A percentile compares a stretch with the other conserved stretches of the same genome.
These are phyloP conservation scores for Phyllotreta striolata DNA, from an alignment of 2,888 invertebrate genomes.

Conservation along the genomic window DNA sequence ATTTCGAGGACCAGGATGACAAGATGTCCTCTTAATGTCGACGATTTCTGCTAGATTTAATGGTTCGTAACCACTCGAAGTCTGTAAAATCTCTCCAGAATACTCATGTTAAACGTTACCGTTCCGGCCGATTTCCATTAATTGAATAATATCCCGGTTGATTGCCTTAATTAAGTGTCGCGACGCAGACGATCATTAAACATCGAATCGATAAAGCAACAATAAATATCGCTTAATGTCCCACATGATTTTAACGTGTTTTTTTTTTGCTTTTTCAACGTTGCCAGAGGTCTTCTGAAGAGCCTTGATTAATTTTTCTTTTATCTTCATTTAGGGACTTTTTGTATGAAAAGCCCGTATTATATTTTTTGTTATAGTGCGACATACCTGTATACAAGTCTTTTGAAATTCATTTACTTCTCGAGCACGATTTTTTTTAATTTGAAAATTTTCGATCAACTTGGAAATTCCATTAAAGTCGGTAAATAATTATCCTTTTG, in stretches of 20 bases:
- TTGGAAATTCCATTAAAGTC: constrained; percentile 17
- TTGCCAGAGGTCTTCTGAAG: too few relatives aligned
- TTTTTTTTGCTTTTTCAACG: too few relatives aligned
- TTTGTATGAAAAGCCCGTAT: too few relatives aligned
- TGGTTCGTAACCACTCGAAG: not conserved
- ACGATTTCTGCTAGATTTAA: too few relatives aligned
- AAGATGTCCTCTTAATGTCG: too few relatives aligned
- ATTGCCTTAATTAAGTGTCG: constrained; percentile 13
- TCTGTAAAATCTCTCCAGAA: not conserved
- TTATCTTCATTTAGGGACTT: too few relatives aligned
- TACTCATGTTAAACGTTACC: not conserved
- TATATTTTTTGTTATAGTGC: too few relatives aligned
- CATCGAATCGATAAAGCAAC: constrained; percentile 16
- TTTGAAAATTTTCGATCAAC: constrained; percentile 7
- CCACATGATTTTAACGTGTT: too few relatives aligned
- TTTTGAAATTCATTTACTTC: not conserved
- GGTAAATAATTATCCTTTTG: constrained; percentile 24
- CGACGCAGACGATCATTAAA: constrained; percentile 13
- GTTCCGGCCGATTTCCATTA: constrained; percentile 1
- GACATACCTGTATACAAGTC: not conserved
- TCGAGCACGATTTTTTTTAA: not conserved
- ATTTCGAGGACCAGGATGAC: too few relatives aligned
- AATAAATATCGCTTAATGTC: not conserved
- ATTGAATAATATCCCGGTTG: constrained; percentile 19
- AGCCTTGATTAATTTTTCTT: too few relatives aligned